Evolutionary conservation across 2,888 invertebrate genomes (phyloP), one percentile per base, ranked within the genome.

Genomic region (Hanleya hanleyi): DNA sequence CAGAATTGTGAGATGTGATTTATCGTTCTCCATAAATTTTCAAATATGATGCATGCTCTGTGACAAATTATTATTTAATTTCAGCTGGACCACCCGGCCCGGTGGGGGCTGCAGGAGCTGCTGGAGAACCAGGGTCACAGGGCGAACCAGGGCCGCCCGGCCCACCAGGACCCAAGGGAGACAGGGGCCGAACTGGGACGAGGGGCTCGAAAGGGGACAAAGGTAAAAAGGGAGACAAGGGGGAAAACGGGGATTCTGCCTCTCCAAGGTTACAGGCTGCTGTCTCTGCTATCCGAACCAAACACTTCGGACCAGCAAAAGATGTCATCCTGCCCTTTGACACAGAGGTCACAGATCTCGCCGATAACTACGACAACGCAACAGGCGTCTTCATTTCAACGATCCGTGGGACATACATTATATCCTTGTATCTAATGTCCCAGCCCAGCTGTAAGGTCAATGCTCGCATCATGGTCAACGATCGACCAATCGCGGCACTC

Each of bases 381-480:
- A 75, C 82, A 0, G 82, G 82, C 1, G 77, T 81, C 37, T 82
- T 78, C 69, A 81, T 82, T 64, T 78, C 78, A 66, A 79, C 81
- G 18, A 77, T 81, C n/a, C 80, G 80, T 6, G 82, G 82, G 1
- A 77, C 74, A 32, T 82, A 82, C 67, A 79, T 81, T 66, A 75
- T 79, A 26, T 79, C 81, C 5, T 61, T 77, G 36, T 77, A 81
- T 61, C 73, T 82, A 50, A 82, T 82, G 82, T 81, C 82, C 29
- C 82, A 82, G 66, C 82, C 82, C 22, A 79, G 82, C 1, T 76
- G 81, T 35, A 82, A 81, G 70, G 77, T 82, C 51, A 82, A 82
- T 64, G 82, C 79, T 1, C 67, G 82, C 3, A 62, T 82, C n/a
- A 77, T 73, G 64, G 70, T 82, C 66, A 81, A 82, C 74, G 77